A percentile compares a stretch with the other conserved stretches of the same genome.
Evolutionary conservation across 1,140 invertebrate species (phyloP).

Genomic region (Sycophila sp.): DNA sequence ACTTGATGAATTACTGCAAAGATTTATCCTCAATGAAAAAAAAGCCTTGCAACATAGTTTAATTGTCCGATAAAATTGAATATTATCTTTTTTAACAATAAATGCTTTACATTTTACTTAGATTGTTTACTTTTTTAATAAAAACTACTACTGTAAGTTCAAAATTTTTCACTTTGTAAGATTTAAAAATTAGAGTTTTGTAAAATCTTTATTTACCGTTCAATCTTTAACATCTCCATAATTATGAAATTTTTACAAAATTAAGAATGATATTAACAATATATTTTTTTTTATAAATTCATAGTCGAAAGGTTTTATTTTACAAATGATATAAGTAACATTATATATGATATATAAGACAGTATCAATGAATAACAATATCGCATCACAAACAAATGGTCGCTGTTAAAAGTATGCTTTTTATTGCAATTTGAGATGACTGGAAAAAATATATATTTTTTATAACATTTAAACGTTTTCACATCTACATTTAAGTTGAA

Average conservation of each 20-base stretch:
- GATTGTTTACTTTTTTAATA: background rate
- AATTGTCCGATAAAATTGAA: slow-evolving; percentile 54
- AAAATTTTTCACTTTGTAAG: background rate
- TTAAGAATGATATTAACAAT: slow-evolving; percentile 33
- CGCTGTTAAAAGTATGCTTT: background rate
- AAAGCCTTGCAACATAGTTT: slow-evolving; percentile 71
- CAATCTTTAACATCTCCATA: slow-evolving; percentile 32
- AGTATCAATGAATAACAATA: slow-evolving; percentile 35
- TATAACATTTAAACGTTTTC: slow-evolving; percentile 1
- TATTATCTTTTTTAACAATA: slow-evolving; percentile 4
- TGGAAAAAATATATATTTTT: slow-evolving; percentile 28
- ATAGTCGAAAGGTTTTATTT: slow-evolving; percentile 33
- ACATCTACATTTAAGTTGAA: slow-evolving; percentile 18
- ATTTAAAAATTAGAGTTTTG: slow-evolving; percentile 3
- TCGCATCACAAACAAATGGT: slow-evolving; percentile 12
- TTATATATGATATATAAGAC: slow-evolving; percentile 32
- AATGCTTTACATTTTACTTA: slow-evolving; percentile 5
- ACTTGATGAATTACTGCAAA: slow-evolving; percentile 79
- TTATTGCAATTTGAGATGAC: background rate
- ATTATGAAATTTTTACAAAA: slow-evolving; percentile 36
- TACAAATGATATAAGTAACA: slow-evolving; percentile 32
- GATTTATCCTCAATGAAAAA: slow-evolving; percentile 83
- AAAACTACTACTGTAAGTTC: background rate
- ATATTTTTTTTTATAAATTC: slow-evolving; percentile 27
- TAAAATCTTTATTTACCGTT: slow-evolving; percentile 35